Evolutionary conservation across 2,113 vertebrate species (phyloP).

Genomic region (Heteronetta atricapilla): DNA sequence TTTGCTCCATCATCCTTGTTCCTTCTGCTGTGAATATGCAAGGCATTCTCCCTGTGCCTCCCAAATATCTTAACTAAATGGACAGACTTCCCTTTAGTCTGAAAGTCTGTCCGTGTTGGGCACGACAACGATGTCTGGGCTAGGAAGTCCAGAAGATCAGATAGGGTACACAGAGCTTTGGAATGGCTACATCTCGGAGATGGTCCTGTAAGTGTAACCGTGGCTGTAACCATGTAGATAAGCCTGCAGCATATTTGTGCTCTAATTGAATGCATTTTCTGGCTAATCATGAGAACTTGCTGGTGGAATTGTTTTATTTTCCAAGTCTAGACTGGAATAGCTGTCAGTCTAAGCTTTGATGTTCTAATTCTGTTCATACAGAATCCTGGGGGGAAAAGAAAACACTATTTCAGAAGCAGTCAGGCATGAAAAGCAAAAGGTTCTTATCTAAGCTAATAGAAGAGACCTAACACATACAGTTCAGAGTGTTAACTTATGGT

Average conservation of each 20-base stretch:
- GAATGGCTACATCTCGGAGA: background rate
- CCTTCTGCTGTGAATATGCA: background rate
- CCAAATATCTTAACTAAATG: background rate
- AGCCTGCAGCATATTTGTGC: background rate
- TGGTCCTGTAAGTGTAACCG: background rate
- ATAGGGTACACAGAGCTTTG: accelerated
- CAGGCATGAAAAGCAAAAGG: slow-evolving; percentile 2
- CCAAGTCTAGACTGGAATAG: background rate
- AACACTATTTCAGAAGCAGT: background rate
- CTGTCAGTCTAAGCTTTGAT: slow-evolving; percentile 10
- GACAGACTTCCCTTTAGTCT: background rate
- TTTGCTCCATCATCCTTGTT: background rate
- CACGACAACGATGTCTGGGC: background rate
- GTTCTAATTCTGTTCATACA: slow-evolving; percentile 21
- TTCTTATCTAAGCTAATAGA: background rate
- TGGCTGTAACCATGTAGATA: background rate
- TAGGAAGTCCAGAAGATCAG: background rate
- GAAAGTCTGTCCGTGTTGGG: background rate
- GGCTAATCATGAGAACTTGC: background rate
- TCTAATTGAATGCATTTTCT: background rate
- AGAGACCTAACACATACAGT: background rate
- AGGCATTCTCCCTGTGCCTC: background rate
- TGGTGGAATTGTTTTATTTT: background rate
- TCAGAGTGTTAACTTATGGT: background rate
- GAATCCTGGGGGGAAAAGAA: background rate